phyloP scores from a whole-genome alignment of 2,113 vertebrate species.

The Sialia sialis region DNA sequence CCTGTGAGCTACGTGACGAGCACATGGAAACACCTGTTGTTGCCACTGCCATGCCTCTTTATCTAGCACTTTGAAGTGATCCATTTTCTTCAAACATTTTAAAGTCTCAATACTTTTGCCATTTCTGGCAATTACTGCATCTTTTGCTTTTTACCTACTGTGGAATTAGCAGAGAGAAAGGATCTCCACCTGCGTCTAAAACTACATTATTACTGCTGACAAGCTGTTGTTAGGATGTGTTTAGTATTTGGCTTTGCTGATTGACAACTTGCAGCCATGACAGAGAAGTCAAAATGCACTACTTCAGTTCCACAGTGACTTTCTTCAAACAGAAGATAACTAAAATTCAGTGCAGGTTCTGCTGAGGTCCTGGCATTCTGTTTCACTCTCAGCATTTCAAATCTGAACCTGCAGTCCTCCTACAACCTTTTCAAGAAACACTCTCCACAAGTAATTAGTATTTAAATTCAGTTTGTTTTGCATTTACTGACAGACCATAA shows the following conservation, averaged over 20 bases:
- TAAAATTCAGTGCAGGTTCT: not conserved
- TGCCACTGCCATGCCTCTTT: not conserved
- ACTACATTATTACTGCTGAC: not conserved
- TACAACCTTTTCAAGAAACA: not conserved
- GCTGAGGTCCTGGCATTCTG: fast-evolving
- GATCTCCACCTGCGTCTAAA: not conserved
- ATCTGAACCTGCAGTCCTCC: not conserved
- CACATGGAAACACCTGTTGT: not conserved
- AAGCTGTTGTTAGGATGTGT: not conserved
- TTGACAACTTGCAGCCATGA: not conserved
- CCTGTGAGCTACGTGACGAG: not conserved
- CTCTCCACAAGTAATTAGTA: not conserved
- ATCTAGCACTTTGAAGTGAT: not conserved
- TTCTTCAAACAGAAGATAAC: not conserved
- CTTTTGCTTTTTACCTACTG: not conserved
- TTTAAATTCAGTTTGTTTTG: not conserved
- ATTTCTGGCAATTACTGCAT: not conserved
- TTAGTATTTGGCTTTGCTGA: not conserved
- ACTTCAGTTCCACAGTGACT: not conserved
- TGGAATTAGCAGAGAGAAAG: not conserved
- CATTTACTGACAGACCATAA: not conserved
- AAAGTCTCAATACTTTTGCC: not conserved
- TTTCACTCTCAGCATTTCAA: not conserved
- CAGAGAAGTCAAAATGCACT: not conserved
- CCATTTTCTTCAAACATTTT: not conserved